Evolutionary conservation across 2,888 invertebrate species (phyloP).

Genomic region (Eupithecia subfuscata): DNA sequence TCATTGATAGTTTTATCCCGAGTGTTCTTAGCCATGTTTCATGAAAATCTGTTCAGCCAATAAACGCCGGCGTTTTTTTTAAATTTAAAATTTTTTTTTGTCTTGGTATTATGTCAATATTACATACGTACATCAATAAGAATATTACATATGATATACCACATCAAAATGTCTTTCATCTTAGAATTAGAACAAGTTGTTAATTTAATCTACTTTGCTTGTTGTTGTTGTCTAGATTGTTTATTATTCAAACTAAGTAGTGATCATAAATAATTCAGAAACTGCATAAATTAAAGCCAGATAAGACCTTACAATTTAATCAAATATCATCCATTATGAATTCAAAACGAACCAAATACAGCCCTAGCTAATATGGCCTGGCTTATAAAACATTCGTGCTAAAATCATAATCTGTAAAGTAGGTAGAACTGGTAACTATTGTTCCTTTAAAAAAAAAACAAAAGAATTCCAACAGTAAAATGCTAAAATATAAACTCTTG

Average conservation of each 20-base stretch:
- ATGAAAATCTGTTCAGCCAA: too few species aligned
- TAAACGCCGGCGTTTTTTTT: too few species aligned
- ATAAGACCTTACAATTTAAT: conserved; percentile 22
- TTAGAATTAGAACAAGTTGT: background rate
- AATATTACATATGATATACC: too few species aligned
- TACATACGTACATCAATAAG: background rate
- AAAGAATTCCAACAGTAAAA: background rate
- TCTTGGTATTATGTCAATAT: background rate
- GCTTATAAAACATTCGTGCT: background rate
- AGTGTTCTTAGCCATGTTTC: too few species aligned
- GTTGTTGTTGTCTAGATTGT: background rate
- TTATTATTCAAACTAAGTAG: conserved; percentile 5
- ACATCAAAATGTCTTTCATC: background rate
- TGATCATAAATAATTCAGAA: conserved; percentile 30
- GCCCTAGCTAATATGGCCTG: background rate
- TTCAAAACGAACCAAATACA: conserved; percentile 23
- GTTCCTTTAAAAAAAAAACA: background rate
- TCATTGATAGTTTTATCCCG: too few species aligned
- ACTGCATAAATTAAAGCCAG: conserved; percentile 21
- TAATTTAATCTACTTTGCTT: background rate
- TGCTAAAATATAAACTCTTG: conserved; percentile 10
- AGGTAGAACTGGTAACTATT: background rate
- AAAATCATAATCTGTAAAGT: background rate
- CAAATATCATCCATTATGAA: conserved; percentile 21
- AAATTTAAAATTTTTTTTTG: too few species aligned